These are phyloP conservation scores for Piprites chloris DNA, from an alignment of 2,113 vertebrate genomes.

Conservation along the genomic window DNA sequence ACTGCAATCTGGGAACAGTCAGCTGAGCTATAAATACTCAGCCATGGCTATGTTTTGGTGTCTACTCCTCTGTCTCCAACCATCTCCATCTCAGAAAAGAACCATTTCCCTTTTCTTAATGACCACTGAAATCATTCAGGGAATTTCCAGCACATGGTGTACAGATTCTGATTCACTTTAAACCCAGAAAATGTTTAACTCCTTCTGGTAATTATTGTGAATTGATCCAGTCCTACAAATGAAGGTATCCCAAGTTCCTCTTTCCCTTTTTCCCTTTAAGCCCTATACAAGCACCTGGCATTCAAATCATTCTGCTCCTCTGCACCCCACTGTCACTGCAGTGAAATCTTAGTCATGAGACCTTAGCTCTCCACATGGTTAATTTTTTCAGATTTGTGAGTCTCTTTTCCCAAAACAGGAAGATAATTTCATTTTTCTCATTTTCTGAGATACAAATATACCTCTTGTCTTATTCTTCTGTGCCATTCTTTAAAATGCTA, in stretches of 20 bases:
- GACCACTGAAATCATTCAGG: slow-evolving; percentile 77
- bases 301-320: background rate
- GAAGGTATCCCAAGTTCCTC: background rate
- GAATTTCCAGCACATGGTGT: slow-evolving; percentile 75
- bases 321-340: background rate
- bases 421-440: background rate
- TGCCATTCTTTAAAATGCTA: background rate
- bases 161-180: slow-evolving; percentile 79
- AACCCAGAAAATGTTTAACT: slow-evolving; percentile 71
- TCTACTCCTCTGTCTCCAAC: slow-evolving; percentile 69
- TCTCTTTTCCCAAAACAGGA: background rate
- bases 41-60: slow-evolving; percentile 40
- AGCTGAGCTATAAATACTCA: slow-evolving; percentile 61
- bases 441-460: background rate
- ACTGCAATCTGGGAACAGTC: background rate
- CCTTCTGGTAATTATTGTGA: slow-evolving; percentile 64
- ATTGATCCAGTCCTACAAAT: background rate
- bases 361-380: background rate
- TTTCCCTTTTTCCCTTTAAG: background rate
- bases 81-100: slow-evolving; percentile 73
- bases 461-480: background rate
- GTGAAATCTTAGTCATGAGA: background rate
- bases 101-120: slow-evolving; percentile 81
- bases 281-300: background rate
- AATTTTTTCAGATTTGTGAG: background rate